Evolutionary conservation across 2,888 invertebrate genomes (phyloP), one percentile per base, ranked within the genome.

Genomic region (Piscicola geometra): DNA sequence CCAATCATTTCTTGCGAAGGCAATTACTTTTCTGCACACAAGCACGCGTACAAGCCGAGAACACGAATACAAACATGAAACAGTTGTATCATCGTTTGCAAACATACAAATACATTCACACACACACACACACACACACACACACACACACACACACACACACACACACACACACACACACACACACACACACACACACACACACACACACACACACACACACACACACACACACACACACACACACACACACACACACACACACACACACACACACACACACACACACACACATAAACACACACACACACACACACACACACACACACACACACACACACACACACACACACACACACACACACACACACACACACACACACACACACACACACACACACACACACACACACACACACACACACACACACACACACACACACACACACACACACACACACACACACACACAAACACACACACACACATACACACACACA

Each of bases 301-400:
- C 50, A n/a, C 36, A 15, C 50, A 36, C 50, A 28, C 5, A 71
- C 47, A n/a, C 41, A 47, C 47, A 47, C 50, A 71, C 28, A 71
- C 47, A 30, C 71, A 71, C 41, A 71, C 41, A 28, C 71, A 71
- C 25, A 47, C 71, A 70, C 35, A 36, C 21, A 47, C 32, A 47
- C 50, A 41, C 52, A 71, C 28, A 52, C 30, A 50, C 71, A 71
- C 12, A 71, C 28, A 41, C 71, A 71, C 12, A 71, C 71, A 47
- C 32, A 47, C 50, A 47, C 12, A 71, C 50, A 71, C 3, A 50
- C 50, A 71, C 28, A 71, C 32, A 71, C 47, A 71, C 52, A 71
- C 32, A 71, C 71, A 71, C 28, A n/a, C 41, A 36, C 41, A 1
- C 70, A 35, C n/a, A 36, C 33, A 70, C 28, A 70, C 41, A 36